Base-by-base conservation (phyloP, 1,140 invertebrate species). In the Rhizoglyphus robini region DNA sequence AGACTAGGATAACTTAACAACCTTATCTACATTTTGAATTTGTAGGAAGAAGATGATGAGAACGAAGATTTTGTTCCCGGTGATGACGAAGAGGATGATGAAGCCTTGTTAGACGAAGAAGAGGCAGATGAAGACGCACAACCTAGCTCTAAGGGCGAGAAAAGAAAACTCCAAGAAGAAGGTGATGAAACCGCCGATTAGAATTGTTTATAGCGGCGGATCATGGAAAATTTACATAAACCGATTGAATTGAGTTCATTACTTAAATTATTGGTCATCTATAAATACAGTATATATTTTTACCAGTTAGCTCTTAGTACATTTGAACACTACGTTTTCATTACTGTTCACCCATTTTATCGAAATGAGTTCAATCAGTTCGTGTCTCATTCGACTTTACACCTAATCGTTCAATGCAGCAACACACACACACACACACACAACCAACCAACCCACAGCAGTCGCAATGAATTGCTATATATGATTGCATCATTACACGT, bases 1-100 rank as follows among this genome's bases (percentile, higher is more conserved):
- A 75, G 73, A 73, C 25, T 65, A 62, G 20, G 0, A 64, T 41
- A 51, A 63, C 15, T 57, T 68, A 63, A 5, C 59, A 23, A 23
- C 61, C 54, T 61, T 63, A 61, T 66, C 38, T 20, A 29, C 20
- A 66, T 23, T 64, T n/a, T 32, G 34, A 58, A 38, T 31, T 69
- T 51, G 23, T 51, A 32, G 46, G 15, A 76, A 73, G 83, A 83
- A 70, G 83, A 84, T 68, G 83, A 81, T 70, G 83, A 84, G 71
- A 83, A 82, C 66, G 83, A 82, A 62, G 82, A 80, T 70, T 59
- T 65, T 63, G 25, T 13, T 51, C 47, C 34, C n/a, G 27, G 49
- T 5, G 62, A n/a, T 48, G n/a, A 29, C n/a, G 61, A 68, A 15
- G 66, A 67, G 38, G 68, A 69, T 18, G 38, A 62, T 20, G 59